These are phyloP conservation scores for Diplogasteroides magnus DNA, from an alignment of 1,140 invertebrate genomes.

Conservation along the genomic window DNA sequence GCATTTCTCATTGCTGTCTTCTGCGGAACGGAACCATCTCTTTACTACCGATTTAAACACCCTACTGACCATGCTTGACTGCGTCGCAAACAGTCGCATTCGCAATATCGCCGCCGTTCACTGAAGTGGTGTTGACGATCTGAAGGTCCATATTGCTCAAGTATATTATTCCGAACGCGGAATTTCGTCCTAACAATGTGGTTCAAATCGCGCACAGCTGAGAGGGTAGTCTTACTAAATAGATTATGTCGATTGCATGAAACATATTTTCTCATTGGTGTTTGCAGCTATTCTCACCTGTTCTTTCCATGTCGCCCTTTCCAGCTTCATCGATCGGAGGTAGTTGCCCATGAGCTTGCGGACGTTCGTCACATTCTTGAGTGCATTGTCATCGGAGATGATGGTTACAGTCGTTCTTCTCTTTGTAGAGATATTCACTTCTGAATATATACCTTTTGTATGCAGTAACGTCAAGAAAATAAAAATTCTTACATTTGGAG, in stretches of 20 bases:
- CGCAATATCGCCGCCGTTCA: slow-evolving; percentile 25
- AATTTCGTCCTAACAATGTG: too few relatives aligned
- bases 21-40: too few relatives aligned
- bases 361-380: slow-evolving; percentile 30
- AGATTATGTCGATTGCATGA: too few relatives aligned
- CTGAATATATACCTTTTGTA: too few relatives aligned
- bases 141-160: slow-evolving; percentile 1
- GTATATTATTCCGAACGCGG: too few relatives aligned
- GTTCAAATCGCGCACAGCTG: too few relatives aligned
- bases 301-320: slow-evolving; percentile 25
- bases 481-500: too few relatives aligned
- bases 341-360: slow-evolving; percentile 25
- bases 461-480: too few relatives aligned
- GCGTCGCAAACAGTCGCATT: slow-evolving; percentile 26
- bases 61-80: slow-evolving; percentile 10
- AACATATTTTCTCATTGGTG: not conserved
- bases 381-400: slow-evolving; percentile 26
- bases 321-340: slow-evolving; percentile 20
- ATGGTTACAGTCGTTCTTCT: slow-evolving; percentile 21
- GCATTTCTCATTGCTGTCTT: too few relatives aligned
- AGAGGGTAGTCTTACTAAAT: too few relatives aligned
- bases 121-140: slow-evolving; percentile 24
- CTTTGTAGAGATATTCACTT: slow-evolving; percentile 4
- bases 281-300: slow-evolving; percentile 6
- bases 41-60: not conserved